Evolutionary conservation across 2,888 invertebrate genomes (phyloP), one percentile per base, ranked within the genome.

Genomic region (Acronicta aceris): DNA sequence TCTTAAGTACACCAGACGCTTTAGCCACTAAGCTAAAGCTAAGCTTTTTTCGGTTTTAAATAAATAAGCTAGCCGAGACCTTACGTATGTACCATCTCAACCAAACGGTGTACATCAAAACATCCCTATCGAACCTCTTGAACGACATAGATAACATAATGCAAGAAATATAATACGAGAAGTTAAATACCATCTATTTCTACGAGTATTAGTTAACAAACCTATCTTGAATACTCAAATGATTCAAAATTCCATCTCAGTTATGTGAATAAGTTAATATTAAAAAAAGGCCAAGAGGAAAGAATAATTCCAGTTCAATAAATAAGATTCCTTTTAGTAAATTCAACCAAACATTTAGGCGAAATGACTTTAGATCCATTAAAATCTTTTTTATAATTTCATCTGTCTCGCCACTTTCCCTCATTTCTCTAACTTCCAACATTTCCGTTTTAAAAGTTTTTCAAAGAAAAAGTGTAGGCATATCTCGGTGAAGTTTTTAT

Each of bases 401-500:
- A 51, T 71, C 64, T 65, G 66, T 64, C 71, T 64, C 49, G 65
- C 57, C 61, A 62, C 57, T 70, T 68, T 59, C 63, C 75, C 72
- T 76, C 74, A 78, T 74, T 79, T 68, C 63, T 56, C 63, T 54
- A 74, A 77, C 75, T 78, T 76, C 64, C 30, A 36, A 71, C 68
- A 76, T 74, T 79, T 76, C 66, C 59, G 65, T 57, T 51, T 59
- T 59, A 55, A 68, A 80, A 76, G 68, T 81, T 76, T 71, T 62
- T 61, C 57, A 66, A 58, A 59, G 72, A 81, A 82, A 82, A 82
- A 75, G 42, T 56, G n/a, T 16, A n/a, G 38, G 38, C n/a, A 42
- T 75, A 79, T 78, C 71, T 59, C 30, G 42, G 27, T 9, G 50
- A 83, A 78, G 75, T 83, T 74, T 65, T 70, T 74, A 78, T 78